Base-by-base conservation (phyloP, 2,113 vertebrate genomes). In the Suncus etruscus region DNA sequence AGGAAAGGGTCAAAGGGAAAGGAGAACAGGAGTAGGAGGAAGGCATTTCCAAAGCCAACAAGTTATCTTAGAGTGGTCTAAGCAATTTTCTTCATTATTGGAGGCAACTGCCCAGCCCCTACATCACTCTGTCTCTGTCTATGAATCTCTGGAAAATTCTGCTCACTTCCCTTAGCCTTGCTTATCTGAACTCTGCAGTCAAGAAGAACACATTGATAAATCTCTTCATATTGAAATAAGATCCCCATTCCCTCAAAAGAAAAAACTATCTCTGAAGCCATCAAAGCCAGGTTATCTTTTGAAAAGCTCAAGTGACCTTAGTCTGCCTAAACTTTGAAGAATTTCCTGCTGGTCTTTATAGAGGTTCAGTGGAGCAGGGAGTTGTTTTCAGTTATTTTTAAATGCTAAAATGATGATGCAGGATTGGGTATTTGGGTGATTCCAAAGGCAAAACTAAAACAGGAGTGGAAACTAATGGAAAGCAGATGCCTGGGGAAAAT, bases 141-240 rank as follows among this genome's bases (percentile, higher is more conserved):
- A 54, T 15, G 10, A 54, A 15, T 54, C 51, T 27, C 51, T 27
- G 25, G 83, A 77, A 84, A 72, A 12, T 68, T 77, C 32, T 84
- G 31, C 4, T 2, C 4, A 14, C 4, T 31, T 87, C 45, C 79
- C 0, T 75, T 58, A 39, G 61, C 29, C 27, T 89, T 24, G 58
- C 22, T 32, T 32, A 20, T 15, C 48, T 66, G 58, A 61, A 24
- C 54, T 25, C 48, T 39, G 39, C 27, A 48, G 25, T 7, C 63
- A 82, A 65, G 58, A 79, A 83, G 16, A 32, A 12, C 3, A 75
- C 6, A 7, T 32, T 22, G 25, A 68, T 83, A 31, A 31, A 45
- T 50, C 15, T 66, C n/a, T 86, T 91, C 45, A 76, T 70, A 48
- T 47, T 81, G 66, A 75, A 87, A 58, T 24, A 16, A 93, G 51